Percentiles rank a stretch among this genome's conserved stretches.
These are phyloP conservation scores for Watsonalla cultraria DNA, from an alignment of 2,888 invertebrate genomes.

Conservation along the genomic window DNA sequence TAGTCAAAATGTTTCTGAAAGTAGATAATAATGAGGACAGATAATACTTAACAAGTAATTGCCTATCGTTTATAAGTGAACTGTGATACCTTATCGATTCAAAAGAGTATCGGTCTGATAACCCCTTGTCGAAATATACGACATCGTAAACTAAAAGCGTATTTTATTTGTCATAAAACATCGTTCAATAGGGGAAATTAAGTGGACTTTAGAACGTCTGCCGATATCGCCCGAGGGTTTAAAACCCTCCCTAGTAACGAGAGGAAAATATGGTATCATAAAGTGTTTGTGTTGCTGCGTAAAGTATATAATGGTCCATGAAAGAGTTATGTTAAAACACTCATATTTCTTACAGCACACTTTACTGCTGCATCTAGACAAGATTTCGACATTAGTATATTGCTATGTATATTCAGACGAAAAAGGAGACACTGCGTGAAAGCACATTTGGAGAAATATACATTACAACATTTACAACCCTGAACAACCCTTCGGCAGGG, in stretches of 20 bases:
- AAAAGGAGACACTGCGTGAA: no score
- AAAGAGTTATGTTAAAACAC: not conserved
- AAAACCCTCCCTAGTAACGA: not conserved
- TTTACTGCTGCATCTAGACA: not conserved
- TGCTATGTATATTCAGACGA: no score
- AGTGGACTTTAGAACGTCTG: conserved; percentile 38
- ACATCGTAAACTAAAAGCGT: conserved; percentile 43
- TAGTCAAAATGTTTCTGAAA: no score
- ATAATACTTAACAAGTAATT: not conserved
- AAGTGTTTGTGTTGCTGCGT: not conserved
- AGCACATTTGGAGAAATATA: no score
- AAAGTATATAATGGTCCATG: not conserved
- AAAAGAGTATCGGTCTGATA: conserved; percentile 32
- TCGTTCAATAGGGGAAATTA: conserved; percentile 48
- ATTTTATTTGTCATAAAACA: conserved; percentile 50
- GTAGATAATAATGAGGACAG: not conserved
- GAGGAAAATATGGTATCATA: not conserved
- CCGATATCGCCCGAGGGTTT: conserved; percentile 12
- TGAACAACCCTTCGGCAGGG: no score
- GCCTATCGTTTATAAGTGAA: conserved; percentile 12
- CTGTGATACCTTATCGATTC: conserved; percentile 33
- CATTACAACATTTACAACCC: no score
- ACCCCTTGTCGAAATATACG: conserved; percentile 38
- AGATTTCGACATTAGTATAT: no score
- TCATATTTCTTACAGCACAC: not conserved